Conservation (phyloP, 92 coral and sea anemone species). For the Epizoanthus scotinus region DNA sequence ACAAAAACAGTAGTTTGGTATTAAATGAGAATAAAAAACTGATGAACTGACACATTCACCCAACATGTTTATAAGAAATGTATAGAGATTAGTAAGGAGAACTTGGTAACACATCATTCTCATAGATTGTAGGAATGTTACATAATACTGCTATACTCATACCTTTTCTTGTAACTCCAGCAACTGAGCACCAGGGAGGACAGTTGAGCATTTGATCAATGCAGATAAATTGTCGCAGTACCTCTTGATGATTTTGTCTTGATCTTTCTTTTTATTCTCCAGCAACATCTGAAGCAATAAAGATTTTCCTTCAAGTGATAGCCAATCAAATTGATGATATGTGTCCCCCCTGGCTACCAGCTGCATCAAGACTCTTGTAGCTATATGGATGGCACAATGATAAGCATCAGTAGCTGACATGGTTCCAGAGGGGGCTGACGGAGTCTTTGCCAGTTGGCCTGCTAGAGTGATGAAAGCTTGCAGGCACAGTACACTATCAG, state of each 20-base stretch:
- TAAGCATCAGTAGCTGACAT: constrained; percentile 61
- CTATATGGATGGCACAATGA: constrained; percentile 53
- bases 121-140: too few relatives aligned
- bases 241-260: constrained; percentile 48
- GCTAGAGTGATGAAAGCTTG: constrained; percentile 76
- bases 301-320: constrained; percentile 78
- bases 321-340: constrained; percentile 86
- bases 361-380: constrained; percentile 51
- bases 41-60: too few relatives aligned
- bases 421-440: constrained; percentile 46
- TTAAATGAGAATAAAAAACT: too few relatives aligned
- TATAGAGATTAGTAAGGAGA: too few relatives aligned
- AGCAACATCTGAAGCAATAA: constrained; percentile 74
- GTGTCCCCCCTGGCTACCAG: constrained; percentile 89
- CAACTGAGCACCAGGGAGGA: constrained; percentile 86
- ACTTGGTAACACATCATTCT: too few relatives aligned
- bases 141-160: not conserved
- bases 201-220: constrained; percentile 73
- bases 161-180: constrained; percentile 93
- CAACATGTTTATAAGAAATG: too few relatives aligned
- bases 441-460: constrained; percentile 45
- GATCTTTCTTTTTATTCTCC: constrained; percentile 35
- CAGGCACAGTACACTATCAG: constrained; percentile 72
- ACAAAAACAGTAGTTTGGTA: too few relatives aligned
- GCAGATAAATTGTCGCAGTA: constrained; percentile 89